Percentiles rank a stretch among this genome's conserved stretches.
Conservation (phyloP, 2,797 vertebrate genomes). For the Euthynnus affinis region DNA sequence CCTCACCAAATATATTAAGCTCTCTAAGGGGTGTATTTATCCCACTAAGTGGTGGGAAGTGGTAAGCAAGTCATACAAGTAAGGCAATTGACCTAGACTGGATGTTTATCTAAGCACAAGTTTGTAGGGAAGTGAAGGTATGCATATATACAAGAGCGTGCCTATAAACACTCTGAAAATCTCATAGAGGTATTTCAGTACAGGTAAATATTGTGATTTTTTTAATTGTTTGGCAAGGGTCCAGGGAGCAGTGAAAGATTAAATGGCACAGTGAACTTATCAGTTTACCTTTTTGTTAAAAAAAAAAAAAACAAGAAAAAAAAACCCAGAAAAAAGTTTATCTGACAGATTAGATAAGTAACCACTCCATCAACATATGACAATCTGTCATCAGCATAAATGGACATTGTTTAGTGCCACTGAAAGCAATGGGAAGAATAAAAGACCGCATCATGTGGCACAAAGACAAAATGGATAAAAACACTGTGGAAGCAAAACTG, state of each 20-base stretch:
- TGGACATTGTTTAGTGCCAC: neutral
- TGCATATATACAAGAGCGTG: neutral
- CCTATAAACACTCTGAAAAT: constrained; percentile 21
- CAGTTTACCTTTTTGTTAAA: neutral
- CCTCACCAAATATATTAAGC: neutral
- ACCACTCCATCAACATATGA: neutral
- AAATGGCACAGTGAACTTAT: neutral
- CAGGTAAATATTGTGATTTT: constrained; percentile 7
- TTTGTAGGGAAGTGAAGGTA: neutral
- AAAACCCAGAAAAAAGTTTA: neutral
- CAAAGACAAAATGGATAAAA: too few relatives aligned
- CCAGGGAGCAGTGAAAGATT: neutral
- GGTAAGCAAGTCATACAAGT: constrained; percentile 24
- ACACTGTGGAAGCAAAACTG: neutral
- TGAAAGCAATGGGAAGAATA: neutral
- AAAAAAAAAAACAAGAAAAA: too few relatives aligned
- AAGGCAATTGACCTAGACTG: constrained; percentile 8
- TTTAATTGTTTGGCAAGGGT: constrained; percentile 1
- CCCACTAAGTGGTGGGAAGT: constrained; percentile 42
- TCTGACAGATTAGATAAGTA: neutral
- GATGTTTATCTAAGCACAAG: constrained; percentile 36
- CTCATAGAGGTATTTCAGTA: neutral
- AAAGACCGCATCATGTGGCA: neutral
- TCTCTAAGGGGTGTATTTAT: constrained; percentile 29
- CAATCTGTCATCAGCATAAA: constrained; percentile 26